These are phyloP conservation scores for Sclerodermus sp. DNA, from an alignment of 2,888 invertebrate species.

Conservation along the genomic window DNA sequence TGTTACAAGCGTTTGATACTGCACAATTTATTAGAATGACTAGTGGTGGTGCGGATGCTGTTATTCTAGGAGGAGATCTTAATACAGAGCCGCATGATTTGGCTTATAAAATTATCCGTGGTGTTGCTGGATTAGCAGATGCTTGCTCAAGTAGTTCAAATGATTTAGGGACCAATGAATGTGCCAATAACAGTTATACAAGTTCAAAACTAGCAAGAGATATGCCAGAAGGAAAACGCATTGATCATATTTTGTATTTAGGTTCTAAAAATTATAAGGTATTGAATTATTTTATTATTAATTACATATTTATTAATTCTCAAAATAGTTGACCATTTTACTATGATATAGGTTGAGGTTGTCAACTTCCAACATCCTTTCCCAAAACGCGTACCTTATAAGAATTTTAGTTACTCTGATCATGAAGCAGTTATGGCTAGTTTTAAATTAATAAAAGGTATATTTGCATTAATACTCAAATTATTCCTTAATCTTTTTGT, in stretches of 20 bases:
- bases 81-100: slow-evolving; percentile 89
- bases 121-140: slow-evolving; percentile 64
- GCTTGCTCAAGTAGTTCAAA: slow-evolving; percentile 51
- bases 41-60: slow-evolving; percentile 74
- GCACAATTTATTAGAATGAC: slow-evolving; percentile 92
- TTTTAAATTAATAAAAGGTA: slow-evolving; percentile 43
- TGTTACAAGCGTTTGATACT: slow-evolving; percentile 91
- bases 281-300: no score
- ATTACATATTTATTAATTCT: no score
- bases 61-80: slow-evolving; percentile 90
- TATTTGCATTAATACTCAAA: no score
- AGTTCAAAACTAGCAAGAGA: slow-evolving; percentile 59
- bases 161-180: slow-evolving; percentile 73
- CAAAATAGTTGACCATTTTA: background rate
- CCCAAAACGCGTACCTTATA: slow-evolving; percentile 71
- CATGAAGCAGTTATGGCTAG: slow-evolving; percentile 81
- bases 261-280: slow-evolving; percentile 50
- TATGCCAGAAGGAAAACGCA: slow-evolving; percentile 78
- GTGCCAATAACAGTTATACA: slow-evolving; percentile 82
- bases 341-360: slow-evolving; percentile 53
- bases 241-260: slow-evolving; percentile 87
- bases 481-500: background rate
- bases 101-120: slow-evolving; percentile 68
- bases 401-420: slow-evolving; percentile 81
- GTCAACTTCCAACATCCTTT: slow-evolving; percentile 71